Conservation (phyloP, 2,797 vertebrate genomes). For the Vireo griseus region DNA sequence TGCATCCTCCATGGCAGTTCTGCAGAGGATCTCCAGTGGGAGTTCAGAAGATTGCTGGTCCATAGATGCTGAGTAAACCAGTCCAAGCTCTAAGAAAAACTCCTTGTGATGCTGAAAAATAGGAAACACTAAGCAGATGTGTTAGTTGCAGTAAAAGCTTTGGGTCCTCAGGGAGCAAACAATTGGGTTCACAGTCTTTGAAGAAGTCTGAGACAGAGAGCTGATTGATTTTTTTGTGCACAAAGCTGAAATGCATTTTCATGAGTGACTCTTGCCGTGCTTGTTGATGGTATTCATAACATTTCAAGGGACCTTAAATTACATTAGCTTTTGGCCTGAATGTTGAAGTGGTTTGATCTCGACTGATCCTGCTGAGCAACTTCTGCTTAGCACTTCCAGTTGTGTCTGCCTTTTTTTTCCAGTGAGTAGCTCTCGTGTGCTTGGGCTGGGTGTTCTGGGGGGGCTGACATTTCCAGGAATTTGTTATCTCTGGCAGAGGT, state of each 20-base stretch:
- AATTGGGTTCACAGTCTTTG: not conserved
- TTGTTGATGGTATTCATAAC: slow-evolving; percentile 10
- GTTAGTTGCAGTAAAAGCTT: slow-evolving; percentile 9
- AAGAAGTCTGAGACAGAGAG: not conserved
- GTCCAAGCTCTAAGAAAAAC: not conserved
- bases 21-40: not conserved
- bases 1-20: not conserved
- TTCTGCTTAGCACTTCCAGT: not conserved
- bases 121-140: slow-evolving; percentile 35
- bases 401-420: not conserved
- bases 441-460: not conserved
- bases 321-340: not conserved
- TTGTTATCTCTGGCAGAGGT: slow-evolving; percentile 34
- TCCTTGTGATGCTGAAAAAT: not conserved
- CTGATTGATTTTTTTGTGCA: not conserved
- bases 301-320: slow-evolving; percentile 38
- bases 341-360: slow-evolving; percentile 9
- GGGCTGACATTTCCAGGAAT: slow-evolving; percentile 39
- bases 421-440: not conserved
- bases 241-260: slow-evolving; percentile 5
- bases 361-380: not conserved
- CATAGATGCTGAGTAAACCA: not conserved
- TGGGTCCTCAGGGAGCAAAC: slow-evolving; percentile 12
- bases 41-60: not conserved
- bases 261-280: not conserved